These are phyloP conservation scores for Beris morrisii DNA, from an alignment of 2,888 invertebrate species.

Conservation along the genomic window DNA sequence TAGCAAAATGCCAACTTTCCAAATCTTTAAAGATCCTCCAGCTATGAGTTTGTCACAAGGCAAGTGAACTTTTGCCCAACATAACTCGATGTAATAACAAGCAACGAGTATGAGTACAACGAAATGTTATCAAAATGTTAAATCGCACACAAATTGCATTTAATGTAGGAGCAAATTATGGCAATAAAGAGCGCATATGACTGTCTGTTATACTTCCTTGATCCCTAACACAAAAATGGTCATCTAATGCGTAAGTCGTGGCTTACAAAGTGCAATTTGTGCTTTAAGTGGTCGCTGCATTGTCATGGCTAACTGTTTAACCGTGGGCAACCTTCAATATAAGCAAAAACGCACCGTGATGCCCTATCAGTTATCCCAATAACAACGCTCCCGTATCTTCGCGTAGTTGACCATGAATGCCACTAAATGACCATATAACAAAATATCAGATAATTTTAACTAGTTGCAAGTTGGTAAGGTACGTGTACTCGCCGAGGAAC, in stretches of 20 bases:
- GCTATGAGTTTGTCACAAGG: no score
- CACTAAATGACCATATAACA: constrained; percentile 40
- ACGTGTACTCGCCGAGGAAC: constrained; percentile 7
- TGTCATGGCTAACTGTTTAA: constrained; percentile 21
- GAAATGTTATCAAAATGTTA: background rate
- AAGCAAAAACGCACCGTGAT: constrained; percentile 12
- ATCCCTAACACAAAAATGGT: constrained; percentile 16
- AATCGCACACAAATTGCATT: constrained; percentile 26
- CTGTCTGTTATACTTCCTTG: constrained; percentile 29
- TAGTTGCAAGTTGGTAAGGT: constrained; percentile 27
- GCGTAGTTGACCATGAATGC: constrained; percentile 33
- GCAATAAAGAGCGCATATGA: constrained; percentile 28
- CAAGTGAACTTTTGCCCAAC: no score
- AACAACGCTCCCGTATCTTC: constrained; percentile 13
- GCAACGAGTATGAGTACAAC: no score
- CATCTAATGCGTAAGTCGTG: constrained; percentile 30
- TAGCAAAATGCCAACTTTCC: no score
- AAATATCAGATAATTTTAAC: constrained; percentile 40
- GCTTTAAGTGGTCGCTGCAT: constrained; percentile 11
- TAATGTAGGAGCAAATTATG: constrained; percentile 29
- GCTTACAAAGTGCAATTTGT: constrained; percentile 26
- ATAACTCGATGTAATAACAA: no score
- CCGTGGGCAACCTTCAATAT: constrained; percentile 16
- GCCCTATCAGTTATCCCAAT: constrained; percentile 25
- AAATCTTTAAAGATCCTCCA: no score